Base-by-base conservation (phyloP, 2,797 vertebrate species). In the Microtus agrestis region DNA sequence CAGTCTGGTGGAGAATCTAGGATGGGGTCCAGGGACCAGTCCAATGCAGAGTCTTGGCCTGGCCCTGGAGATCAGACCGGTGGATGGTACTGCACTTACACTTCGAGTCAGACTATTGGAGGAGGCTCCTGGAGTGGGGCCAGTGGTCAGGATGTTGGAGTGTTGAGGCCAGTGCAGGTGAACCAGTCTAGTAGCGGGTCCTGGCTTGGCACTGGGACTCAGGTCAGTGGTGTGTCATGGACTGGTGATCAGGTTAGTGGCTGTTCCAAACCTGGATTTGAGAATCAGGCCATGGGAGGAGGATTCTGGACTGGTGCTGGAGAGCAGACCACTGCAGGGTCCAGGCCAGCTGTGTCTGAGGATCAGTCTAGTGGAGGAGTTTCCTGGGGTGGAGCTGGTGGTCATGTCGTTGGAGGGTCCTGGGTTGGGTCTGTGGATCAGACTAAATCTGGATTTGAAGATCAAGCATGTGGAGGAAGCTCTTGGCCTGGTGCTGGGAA, bases 71-170 rank as follows among this genome's bases (percentile, higher is more conserved):
- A 95, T 29, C 94, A 96, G 86, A 40, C 81, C 43, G 74, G 78
- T 97, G 94, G 89, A 91, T 96, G 96, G 94, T 94, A 61, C 80
- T 95, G 85, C 77, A 43, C 88, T 91, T 95, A 81, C 31, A 54
- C 92, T 81, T 59, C 86, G 40, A 69, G 8, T 81, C 96, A 96
- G 86, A 31, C 69, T 29, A 93, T 11, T 84, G 95, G 48, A 92
- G 87, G 78, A 89, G 93, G 14, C 14, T 69, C 84, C 77, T 97
- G 96, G 97, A 43, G 12, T 94, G 94, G 2, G 2, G 34, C 48
- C 76, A 54, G 34, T 59, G 37, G 80, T 51, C 95, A 95, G 76
- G n/a, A 40, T 3, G 17, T 94, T 87, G 94, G 74, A 95, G 89
- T 40, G 31, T 79, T 89, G 31, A 93, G 51, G 86, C 23, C 91